Conservation (phyloP, 2,888 invertebrate species). For the Cantharis rufa region DNA sequence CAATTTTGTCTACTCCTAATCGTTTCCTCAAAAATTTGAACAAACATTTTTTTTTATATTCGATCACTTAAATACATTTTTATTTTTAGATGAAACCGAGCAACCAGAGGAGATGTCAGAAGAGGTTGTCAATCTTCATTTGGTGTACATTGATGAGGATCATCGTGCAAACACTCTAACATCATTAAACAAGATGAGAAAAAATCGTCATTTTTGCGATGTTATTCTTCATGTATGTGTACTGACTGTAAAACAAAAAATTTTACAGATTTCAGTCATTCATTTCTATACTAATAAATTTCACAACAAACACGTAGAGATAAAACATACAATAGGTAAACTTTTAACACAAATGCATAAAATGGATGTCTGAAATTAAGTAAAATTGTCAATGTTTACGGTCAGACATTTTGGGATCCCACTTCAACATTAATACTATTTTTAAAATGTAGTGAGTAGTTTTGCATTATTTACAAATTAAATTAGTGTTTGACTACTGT, state of each 20-base stretch:
- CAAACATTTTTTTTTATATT: not conserved
- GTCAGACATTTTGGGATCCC: slow-evolving; percentile 57
- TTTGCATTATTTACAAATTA: slow-evolving; percentile 39
- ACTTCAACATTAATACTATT: slow-evolving; percentile 53
- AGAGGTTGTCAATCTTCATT: slow-evolving; percentile 37
- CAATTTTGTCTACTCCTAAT: no score
- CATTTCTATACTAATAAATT: slow-evolving; percentile 22
- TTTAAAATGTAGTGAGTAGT: slow-evolving; percentile 57
- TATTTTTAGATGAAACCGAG: slow-evolving; percentile 47
- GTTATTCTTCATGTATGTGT: slow-evolving; percentile 77
- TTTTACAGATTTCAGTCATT: slow-evolving; percentile 44
- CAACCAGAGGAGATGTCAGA: slow-evolving; percentile 43
- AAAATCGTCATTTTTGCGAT: slow-evolving; percentile 85
- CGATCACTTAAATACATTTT: not conserved
- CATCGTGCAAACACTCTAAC: slow-evolving; percentile 66
- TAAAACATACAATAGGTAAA: slow-evolving; percentile 10
- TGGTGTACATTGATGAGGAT: slow-evolving; percentile 62
- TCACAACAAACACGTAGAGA: slow-evolving; percentile 16
- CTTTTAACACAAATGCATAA: slow-evolving; percentile 11
- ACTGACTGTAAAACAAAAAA: slow-evolving; percentile 43
- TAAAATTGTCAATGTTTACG: slow-evolving; percentile 52
- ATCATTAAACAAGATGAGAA: slow-evolving; percentile 77
- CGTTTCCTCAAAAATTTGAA: no score
- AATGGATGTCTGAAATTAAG: slow-evolving; percentile 36
- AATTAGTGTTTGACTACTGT: slow-evolving; percentile 5